Evolutionary conservation across 2,888 invertebrate genomes (phyloP), one percentile per base, ranked within the genome.

Genomic region (Lepidochrysops patricia): DNA sequence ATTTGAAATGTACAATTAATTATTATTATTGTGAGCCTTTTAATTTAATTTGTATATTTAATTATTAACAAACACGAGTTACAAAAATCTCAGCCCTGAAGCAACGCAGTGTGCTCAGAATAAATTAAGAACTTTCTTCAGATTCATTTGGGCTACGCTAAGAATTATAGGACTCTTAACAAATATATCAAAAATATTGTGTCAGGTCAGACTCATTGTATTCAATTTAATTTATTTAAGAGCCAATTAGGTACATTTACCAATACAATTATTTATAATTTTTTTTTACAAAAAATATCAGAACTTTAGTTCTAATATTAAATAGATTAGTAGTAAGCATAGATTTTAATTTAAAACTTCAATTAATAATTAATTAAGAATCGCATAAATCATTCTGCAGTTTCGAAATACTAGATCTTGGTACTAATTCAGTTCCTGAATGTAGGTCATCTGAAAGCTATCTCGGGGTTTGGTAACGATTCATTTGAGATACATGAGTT

Each of bases 401-500:
- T 52, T 12, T 29, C 27, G 52, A 54, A 19, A 15, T 32, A 19
- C 23, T 49, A 50, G 64, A 64, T 61, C 59, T 64, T 62, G 60
- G 60, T 58, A 56, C 64, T 61, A 62, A 63, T 61, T 63, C 58
- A 58, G 58, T 64, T 27, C 54, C 58, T 57, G 63, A 63, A 64
- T 64, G 58, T 64, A 60, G 63, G 63, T 64, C 61, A 61, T 35
- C 61, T 58, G 34, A 61, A 60, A 58, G 61, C 60, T 58, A 57
- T 61, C 63, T 61, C 58, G 62, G 60, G 61, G 62, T 60, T 62
- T 60, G 61, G 63, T 60, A 63, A 63, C 63, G 62, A 63, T 65
- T 61, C 62, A 65, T 63, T 61, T 60, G 60, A 60, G 61, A 62
- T 61, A 62, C 50, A 59, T 52, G 37, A 60, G 59, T 61, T 62